Evolutionary conservation across 1,140 invertebrate genomes (phyloP), one percentile per base, ranked within the genome.

Genomic region (Zaprionus gabonicus): DNA sequence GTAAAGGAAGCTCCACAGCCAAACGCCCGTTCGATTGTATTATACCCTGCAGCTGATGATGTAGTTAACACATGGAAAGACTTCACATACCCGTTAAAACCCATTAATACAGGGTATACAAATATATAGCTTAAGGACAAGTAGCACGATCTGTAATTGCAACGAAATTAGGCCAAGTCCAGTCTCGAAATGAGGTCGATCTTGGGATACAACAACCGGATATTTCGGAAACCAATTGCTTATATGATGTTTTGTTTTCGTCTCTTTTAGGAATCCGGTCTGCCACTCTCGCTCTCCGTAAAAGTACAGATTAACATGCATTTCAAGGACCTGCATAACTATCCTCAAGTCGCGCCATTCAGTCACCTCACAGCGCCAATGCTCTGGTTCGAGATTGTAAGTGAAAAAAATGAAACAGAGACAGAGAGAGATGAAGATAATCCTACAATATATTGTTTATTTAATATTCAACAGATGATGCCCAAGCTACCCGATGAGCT

Each of bases 281-380:
- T 97, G 28, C 96, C 97, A 0, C 90, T 97, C 2, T 95, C 96
- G 51, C 88, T 97, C 1, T 95, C 95, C 36, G 95, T 95, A 7
- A 95, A 96, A 71, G 96, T 97, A 73, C 97, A 97, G 93, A 97
- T 97, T 79, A 97, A 97, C 86, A 96, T 97, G 96, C 95, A 95
- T 1, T 91, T 97, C 0, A 95, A 94, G 38, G 94, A 96, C 86
- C 93, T 97, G 4, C 93, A 93, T 2, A 82, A 84, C 9, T 96
- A 96, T 69, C 94, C 94, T 0, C 93, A 95, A 63, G 93, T 94
- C 0, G 94, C 94, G 5, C 93, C 90, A 77, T 97, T 97, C 75
- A 93, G 95, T 17, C 93, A 97, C 80, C 93, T 96, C 73, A 94
- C 96, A 1, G 82, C 97, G 1, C 97, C 97, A 0, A 91, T 97